These are phyloP conservation scores for Cyclophora albipunctata DNA, from an alignment of 2,888 invertebrate species.

Conservation along the genomic window DNA sequence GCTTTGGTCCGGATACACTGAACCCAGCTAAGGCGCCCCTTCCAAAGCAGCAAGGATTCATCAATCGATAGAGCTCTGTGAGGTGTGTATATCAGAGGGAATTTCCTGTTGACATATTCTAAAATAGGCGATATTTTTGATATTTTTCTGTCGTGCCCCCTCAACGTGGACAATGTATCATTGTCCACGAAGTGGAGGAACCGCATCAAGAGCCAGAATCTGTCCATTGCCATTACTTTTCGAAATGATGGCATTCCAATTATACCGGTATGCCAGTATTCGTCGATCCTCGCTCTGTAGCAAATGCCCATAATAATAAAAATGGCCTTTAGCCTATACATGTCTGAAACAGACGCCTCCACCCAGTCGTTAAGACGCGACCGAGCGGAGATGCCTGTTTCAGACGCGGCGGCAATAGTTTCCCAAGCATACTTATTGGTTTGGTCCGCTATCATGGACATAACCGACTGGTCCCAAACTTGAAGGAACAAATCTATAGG, in stretches of 20 bases:
- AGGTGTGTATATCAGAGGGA: slow-evolving; percentile 6
- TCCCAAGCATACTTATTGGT: slow-evolving; percentile 13
- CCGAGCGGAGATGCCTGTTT: slow-evolving; percentile 4
- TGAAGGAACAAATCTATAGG: slow-evolving; percentile 4
- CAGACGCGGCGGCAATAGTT: slow-evolving; percentile 4
- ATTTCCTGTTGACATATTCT: slow-evolving; percentile 8
- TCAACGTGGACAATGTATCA: neutral
- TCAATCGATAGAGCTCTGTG: slow-evolving; percentile 9
- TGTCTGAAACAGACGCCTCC: slow-evolving; percentile 8
- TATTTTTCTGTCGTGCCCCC: slow-evolving; percentile 3
- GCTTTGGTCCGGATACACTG: slow-evolving; percentile 29
- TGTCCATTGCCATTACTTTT: slow-evolving; percentile 5
- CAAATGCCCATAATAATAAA: slow-evolving; percentile 5
- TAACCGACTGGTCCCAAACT: slow-evolving; percentile 6
- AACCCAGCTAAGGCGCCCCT: slow-evolving; percentile 7
- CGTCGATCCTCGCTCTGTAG: slow-evolving; percentile 3
- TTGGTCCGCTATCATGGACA: slow-evolving; percentile 6
- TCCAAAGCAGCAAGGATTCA: neutral
- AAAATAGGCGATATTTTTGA: slow-evolving; percentile 11
- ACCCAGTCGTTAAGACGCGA: slow-evolving; percentile 9
- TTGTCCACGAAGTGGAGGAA: slow-evolving; percentile 16
- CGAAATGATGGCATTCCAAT: slow-evolving; percentile 10
- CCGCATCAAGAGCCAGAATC: slow-evolving; percentile 5
- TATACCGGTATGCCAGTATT: slow-evolving; percentile 11
- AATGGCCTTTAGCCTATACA: slow-evolving; percentile 2